Evolutionary conservation across 2,113 vertebrate genomes (phyloP).

Genomic region (Oxyruncus cristatus): DNA sequence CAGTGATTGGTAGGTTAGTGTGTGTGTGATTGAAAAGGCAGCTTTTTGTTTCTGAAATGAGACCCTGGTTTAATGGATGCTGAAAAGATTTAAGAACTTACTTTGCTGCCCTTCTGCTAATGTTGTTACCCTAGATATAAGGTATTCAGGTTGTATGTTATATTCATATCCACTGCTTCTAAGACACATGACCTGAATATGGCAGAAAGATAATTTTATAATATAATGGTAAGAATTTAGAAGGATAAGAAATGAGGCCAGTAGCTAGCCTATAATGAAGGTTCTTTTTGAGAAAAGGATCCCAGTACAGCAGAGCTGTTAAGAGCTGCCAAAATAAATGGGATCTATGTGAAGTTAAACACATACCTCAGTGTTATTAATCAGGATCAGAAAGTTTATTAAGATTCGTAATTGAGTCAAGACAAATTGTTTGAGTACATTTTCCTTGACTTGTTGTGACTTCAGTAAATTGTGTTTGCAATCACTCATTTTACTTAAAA

Average conservation of each 20-base stretch:
- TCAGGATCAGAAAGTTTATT: background rate
- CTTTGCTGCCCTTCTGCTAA: background rate
- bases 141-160: background rate
- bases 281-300: background rate
- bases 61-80: background rate
- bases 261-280: background rate
- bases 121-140: background rate
- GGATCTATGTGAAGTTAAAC: background rate
- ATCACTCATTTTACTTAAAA: background rate
- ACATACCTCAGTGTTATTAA: background rate
- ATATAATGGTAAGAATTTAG: background rate
- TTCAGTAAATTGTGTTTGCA: background rate
- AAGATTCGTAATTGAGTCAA: background rate
- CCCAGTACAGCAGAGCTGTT: background rate
- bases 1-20: background rate
- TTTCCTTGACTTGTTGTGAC: background rate
- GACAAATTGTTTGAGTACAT: background rate
- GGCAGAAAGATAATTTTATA: slow-evolving; percentile 1
- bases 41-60: background rate
- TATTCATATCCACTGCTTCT: background rate
- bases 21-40: background rate
- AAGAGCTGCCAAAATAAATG: background rate
- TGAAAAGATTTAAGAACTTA: background rate
- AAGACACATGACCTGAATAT: background rate
- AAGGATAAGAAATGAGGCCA: background rate